Conservation (phyloP, 2,113 vertebrate species). For the Ivindomyrus marchei region DNA sequence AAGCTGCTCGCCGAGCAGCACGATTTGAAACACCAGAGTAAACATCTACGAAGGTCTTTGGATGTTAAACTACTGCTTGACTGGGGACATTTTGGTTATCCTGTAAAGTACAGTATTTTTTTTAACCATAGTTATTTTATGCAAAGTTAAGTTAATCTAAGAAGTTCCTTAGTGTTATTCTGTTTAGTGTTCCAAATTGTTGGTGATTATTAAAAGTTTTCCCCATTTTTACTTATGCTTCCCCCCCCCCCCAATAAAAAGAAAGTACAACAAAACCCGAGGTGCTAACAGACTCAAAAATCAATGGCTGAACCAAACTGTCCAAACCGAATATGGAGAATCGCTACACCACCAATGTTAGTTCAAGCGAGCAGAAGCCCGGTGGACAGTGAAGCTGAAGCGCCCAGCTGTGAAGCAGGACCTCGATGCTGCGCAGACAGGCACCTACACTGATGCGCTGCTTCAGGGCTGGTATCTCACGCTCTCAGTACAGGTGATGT, state of each 20-base stretch:
- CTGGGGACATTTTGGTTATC: neutral
- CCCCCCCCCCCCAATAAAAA: neutral
- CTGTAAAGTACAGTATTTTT: neutral
- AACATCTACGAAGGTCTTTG: neutral
- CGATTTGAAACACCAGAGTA: neutral
- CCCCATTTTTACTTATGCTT: neutral
- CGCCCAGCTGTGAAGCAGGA: neutral
- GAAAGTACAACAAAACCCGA: neutral
- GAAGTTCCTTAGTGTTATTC: neutral
- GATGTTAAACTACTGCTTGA: neutral
- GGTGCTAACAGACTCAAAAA: neutral
- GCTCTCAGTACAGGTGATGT: neutral
- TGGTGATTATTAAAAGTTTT: neutral
- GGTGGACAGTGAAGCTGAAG: neutral
- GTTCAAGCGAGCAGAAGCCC: neutral
- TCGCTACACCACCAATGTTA: neutral
- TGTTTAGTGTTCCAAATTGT: neutral
- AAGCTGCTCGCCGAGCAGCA: neutral
- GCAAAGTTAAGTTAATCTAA: neutral
- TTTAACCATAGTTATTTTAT: neutral
- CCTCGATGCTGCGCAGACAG: neutral
- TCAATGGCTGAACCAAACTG: neutral
- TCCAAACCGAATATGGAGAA: neutral
- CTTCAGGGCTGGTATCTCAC: neutral
- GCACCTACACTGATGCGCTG: neutral